Evolutionary conservation across 2,888 invertebrate species (phyloP).

Genomic region (Micoletzkya japonica): DNA sequence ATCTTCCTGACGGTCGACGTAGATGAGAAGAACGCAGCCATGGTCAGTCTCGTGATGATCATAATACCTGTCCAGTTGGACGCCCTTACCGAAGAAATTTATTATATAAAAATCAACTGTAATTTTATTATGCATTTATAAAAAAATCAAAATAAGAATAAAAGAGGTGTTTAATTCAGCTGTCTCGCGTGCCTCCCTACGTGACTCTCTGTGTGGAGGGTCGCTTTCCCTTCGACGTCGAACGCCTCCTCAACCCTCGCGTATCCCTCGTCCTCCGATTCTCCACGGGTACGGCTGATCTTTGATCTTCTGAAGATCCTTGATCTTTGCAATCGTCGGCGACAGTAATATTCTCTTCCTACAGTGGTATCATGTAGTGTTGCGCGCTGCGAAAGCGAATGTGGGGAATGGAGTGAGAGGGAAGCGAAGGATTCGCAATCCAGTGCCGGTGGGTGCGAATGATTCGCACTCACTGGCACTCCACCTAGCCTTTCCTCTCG

Average conservation of each 20-base stretch:
- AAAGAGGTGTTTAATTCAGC: slow-evolving; percentile 18
- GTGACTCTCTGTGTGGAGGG: slow-evolving; percentile 54
- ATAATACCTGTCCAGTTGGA: not conserved
- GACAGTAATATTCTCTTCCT: too few relatives aligned
- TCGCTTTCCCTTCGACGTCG: slow-evolving; percentile 45
- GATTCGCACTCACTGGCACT: too few relatives aligned
- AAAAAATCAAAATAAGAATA: not conserved
- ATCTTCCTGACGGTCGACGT: slow-evolving; percentile 52
- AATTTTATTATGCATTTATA: not conserved
- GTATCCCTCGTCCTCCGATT: slow-evolving; percentile 52
- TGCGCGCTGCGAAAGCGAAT: not conserved
- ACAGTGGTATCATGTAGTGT: too few relatives aligned
- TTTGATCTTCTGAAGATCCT: too few relatives aligned
- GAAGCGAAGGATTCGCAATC: too few relatives aligned
- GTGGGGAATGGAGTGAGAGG: not conserved
- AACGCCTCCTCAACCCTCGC: slow-evolving; percentile 45
- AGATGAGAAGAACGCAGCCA: slow-evolving; percentile 40
- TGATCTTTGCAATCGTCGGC: too few relatives aligned
- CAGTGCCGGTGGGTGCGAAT: too few relatives aligned
- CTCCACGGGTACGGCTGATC: slow-evolving; percentile 37
- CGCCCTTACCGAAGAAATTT: not conserved
- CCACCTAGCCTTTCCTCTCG: too few relatives aligned
- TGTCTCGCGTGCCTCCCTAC: slow-evolving; percentile 48
- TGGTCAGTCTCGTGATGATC: slow-evolving; percentile 19
- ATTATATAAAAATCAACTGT: not conserved